Evolutionary conservation across 2,888 invertebrate species (phyloP).

Genomic region (Apamea epomidion): DNA sequence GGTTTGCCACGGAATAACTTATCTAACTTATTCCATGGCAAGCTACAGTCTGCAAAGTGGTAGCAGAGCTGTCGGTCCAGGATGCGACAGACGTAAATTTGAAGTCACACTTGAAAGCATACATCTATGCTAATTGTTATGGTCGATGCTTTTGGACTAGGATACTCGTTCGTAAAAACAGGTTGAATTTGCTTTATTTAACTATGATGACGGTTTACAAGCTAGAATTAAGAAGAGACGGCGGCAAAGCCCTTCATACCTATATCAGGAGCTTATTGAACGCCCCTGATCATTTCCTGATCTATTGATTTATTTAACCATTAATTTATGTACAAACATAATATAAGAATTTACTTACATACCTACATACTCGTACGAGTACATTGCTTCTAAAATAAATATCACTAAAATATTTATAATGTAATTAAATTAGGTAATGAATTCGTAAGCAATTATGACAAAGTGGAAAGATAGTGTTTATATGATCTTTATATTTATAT

Average conservation of each 20-base stretch:
- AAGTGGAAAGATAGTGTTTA: too few relatives aligned
- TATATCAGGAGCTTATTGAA: not conserved
- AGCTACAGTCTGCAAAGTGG: not conserved
- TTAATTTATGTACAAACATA: too few relatives aligned
- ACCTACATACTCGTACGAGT: too few relatives aligned
- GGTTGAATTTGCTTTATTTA: not conserved
- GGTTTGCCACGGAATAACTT: too few relatives aligned
- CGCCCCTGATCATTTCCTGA: not conserved
- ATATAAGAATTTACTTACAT: too few relatives aligned
- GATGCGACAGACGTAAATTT: not conserved
- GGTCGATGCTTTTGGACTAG: not conserved
- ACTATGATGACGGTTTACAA: not conserved
- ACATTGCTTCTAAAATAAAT: too few relatives aligned
- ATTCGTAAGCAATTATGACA: too few relatives aligned
- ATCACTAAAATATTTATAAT: too few relatives aligned
- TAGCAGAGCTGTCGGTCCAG: not conserved
- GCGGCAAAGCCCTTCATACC: not conserved
- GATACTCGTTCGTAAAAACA: not conserved
- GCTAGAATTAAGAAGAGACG: not conserved
- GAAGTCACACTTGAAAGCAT: not conserved
- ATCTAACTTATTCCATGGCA: not conserved
- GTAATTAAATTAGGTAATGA: too few relatives aligned
- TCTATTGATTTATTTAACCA: too few relatives aligned
- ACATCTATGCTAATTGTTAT: not conserved
- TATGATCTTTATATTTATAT: not conserved